Evolutionary conservation across 1,140 invertebrate species (phyloP).

Genomic region (Zaprionus ornatus): DNA sequence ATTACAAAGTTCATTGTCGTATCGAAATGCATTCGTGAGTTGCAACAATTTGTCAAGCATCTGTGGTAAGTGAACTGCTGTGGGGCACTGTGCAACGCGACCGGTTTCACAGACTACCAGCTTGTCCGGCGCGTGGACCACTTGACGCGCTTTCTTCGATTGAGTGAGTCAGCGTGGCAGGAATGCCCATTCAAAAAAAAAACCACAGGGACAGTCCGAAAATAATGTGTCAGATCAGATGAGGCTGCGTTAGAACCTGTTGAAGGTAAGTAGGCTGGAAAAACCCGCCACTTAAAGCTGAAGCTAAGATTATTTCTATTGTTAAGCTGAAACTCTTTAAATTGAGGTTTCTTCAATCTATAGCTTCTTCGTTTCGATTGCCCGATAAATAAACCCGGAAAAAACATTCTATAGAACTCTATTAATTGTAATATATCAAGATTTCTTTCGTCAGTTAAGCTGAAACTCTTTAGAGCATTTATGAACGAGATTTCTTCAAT

Average conservation of each 20-base stretch:
- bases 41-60: slow-evolving; percentile 39
- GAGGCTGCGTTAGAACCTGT: background rate
- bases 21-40: slow-evolving; percentile 48
- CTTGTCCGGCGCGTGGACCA: slow-evolving; percentile 34
- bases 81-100: slow-evolving; percentile 44
- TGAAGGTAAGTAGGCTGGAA: background rate
- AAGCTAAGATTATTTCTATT: background rate
- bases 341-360: no score
- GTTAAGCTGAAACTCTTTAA: no score
- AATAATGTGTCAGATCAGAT: slow-evolving; percentile 13
- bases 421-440: no score
- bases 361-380: no score
- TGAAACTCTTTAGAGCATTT: no score
- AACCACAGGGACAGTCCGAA: background rate
- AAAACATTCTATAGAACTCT: no score
- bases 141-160: slow-evolving; percentile 52
- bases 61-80: slow-evolving; percentile 15
- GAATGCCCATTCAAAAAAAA: slow-evolving; percentile 50
- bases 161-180: slow-evolving; percentile 56
- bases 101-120: slow-evolving; percentile 50
- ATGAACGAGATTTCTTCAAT: background rate
- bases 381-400: no score
- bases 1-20: slow-evolving; percentile 66
- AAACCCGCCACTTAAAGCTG: background rate
- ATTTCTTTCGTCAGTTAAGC: no score